Conservation (phyloP, 1,140 invertebrate genomes). For the Druon quercuslanigerum region DNA sequence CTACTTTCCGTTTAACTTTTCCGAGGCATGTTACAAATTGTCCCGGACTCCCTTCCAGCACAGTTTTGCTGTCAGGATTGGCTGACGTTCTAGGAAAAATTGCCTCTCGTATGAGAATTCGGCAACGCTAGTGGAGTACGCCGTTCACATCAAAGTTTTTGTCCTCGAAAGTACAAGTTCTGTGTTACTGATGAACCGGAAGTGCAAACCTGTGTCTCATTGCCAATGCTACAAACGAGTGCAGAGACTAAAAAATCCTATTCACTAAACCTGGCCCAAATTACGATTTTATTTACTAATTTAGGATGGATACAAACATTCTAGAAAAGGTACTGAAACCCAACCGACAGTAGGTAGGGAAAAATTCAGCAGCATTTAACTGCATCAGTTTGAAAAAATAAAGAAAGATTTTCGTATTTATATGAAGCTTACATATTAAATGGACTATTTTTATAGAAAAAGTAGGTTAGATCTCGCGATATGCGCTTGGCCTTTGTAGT, state of each 20-base stretch:
- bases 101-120: conserved; percentile 44
- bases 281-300: no score
- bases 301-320: no score
- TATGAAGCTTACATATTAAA: no score
- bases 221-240: conserved; percentile 5
- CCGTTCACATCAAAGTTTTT: conserved; percentile 15
- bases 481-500: no score
- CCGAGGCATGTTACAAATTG: conserved; percentile 11
- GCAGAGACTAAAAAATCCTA: background rate
- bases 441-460: no score
- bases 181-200: conserved; percentile 27
- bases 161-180: background rate
- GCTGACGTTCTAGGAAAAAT: conserved; percentile 49
- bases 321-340: no score
- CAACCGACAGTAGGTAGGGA: no score
- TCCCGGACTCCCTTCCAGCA: conserved; percentile 37
- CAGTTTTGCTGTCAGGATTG: conserved; percentile 49
- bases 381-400: no score
- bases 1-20: conserved; percentile 11
- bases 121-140: conserved; percentile 35
- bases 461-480: no score
- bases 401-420: no score
- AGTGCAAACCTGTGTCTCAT: conserved; percentile 38
- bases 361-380: no score
- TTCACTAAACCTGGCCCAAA: no score